Percentiles rank a stretch among this genome's conserved stretches.
Evolutionary conservation across 2,888 invertebrate genomes (phyloP).

Genomic region (Acrobasis repandana): DNA sequence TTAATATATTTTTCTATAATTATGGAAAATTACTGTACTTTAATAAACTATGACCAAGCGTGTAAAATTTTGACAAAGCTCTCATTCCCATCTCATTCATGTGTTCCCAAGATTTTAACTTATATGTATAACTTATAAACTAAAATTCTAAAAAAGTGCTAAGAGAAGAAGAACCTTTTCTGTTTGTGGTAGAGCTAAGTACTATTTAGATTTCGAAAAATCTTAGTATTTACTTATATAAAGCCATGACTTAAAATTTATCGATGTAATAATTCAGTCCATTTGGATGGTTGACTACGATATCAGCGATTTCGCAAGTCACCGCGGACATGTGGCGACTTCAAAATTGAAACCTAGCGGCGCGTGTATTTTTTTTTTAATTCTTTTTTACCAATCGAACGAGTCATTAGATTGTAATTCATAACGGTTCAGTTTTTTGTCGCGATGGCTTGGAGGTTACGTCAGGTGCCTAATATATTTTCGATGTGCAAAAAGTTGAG

Average conservation of each 20-base stretch:
- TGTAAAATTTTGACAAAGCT: too few species aligned
- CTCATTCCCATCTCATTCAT: too few species aligned
- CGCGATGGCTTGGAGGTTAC: constrained; percentile 3
- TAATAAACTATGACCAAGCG: too few species aligned
- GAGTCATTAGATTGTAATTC: constrained; percentile 75
- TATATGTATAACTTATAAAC: too few species aligned
- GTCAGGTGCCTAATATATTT: constrained; percentile 19
- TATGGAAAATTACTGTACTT: too few species aligned
- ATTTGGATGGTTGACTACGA: constrained; percentile 30
- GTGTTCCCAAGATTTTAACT: too few species aligned
- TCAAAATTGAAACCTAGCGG: constrained; percentile 64
- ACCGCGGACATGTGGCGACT: constrained; percentile 74
- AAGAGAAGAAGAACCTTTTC: too few species aligned
- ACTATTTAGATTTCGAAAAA: too few species aligned
- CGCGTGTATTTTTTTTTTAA: constrained; percentile 61
- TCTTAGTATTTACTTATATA: too few species aligned
- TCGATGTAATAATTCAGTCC: constrained; percentile 9
- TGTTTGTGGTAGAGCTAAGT: too few species aligned
- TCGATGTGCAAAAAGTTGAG: constrained; percentile 14
- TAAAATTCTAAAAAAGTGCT: too few species aligned
- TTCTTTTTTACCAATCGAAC: constrained; percentile 60
- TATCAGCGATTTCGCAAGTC: constrained; percentile 62
- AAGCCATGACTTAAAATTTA: not conserved
- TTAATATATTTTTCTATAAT: too few species aligned
- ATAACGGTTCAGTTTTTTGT: constrained; percentile 59